These are phyloP conservation scores for Tethea ocularis DNA, from an alignment of 2,888 invertebrate species.

Conservation along the genomic window DNA sequence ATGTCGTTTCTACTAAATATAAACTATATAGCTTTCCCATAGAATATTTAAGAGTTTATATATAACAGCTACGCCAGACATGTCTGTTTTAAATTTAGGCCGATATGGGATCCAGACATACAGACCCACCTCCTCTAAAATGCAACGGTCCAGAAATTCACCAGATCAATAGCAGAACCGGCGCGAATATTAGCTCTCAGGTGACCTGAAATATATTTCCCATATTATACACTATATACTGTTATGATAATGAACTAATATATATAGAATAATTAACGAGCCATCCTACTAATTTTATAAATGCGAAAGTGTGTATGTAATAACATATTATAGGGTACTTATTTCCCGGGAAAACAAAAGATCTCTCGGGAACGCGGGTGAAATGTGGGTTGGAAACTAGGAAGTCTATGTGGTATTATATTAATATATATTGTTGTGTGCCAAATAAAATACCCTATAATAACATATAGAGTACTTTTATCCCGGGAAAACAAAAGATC, in stretches of 20 bases:
- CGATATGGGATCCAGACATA: conserved; percentile 33
- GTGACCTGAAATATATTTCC: conserved; percentile 21
- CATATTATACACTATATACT: no score
- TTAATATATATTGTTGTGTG: no score
- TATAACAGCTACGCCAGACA: conserved; percentile 14
- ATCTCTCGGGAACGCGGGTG: no score
- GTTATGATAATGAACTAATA: neutral
- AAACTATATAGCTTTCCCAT: conserved; percentile 7
- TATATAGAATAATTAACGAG: neutral
- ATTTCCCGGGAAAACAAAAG: no score
- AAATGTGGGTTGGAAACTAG: no score
- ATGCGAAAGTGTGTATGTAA: no score
- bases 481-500: no score
- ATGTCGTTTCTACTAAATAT: neutral
- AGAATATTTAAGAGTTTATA: neutral
- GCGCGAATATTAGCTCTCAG: conserved; percentile 33
- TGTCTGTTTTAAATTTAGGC: conserved; percentile 42
- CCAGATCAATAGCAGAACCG: conserved; percentile 62
- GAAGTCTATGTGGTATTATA: no score
- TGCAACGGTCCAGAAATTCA: conserved; percentile 68
- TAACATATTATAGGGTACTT: no score
- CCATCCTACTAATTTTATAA: no score
- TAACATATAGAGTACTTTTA: no score
- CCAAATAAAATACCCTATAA: no score
- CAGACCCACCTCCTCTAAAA: conserved; percentile 33